Base-by-base conservation (phyloP, 2,113 vertebrate genomes). In the Paracanthobrama guichenoti region DNA sequence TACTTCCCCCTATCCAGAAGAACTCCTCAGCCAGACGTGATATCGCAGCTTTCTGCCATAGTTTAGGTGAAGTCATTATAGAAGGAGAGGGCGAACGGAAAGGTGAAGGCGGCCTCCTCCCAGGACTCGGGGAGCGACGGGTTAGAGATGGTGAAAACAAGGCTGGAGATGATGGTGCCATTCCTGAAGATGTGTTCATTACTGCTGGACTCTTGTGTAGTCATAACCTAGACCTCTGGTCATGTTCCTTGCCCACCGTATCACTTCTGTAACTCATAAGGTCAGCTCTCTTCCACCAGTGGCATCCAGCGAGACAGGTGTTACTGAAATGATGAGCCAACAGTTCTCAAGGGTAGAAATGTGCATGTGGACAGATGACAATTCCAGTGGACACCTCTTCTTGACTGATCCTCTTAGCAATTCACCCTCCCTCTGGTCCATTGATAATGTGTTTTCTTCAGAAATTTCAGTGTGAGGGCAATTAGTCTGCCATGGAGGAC, bases 1-100 rank as follows among this genome's bases (percentile, higher is more conserved):
- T 91, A 10, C 95, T 97, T 50, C 96, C 95, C 1, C 96, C 94
- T n/a, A 97, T 95, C 97, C 97, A 97, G 90, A 98, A 96, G 86
- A 97, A 95, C 69, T 95, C 96, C 90, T 97, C 96, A 0, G 95
- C 96, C 28, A 97, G 92, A 39, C 93, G 93, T 20, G 95, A 95
- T 86, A 97, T 92, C 0, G 95, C 94, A 28, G 94, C 91, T 88
- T 95, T 94, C 75, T 94, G 92, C 86, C 90, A 92, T 55, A 94
- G 90, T 88, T 93, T 93, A 69, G 94, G 90, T 6, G 94, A 94
- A 67, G 90, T 92, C 92, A 93, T 93, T 4, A 91, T 91, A 18
- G 91, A 93, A 0, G 74, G 86, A 22, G 79, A 76, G 24, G 89
- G 75, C 0, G 90, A 79, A 26, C 74, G 90, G 11, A 88, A 46